Evolutionary conservation across 2,797 vertebrate species (phyloP).

Genomic region (Fistularia commersonii): DNA sequence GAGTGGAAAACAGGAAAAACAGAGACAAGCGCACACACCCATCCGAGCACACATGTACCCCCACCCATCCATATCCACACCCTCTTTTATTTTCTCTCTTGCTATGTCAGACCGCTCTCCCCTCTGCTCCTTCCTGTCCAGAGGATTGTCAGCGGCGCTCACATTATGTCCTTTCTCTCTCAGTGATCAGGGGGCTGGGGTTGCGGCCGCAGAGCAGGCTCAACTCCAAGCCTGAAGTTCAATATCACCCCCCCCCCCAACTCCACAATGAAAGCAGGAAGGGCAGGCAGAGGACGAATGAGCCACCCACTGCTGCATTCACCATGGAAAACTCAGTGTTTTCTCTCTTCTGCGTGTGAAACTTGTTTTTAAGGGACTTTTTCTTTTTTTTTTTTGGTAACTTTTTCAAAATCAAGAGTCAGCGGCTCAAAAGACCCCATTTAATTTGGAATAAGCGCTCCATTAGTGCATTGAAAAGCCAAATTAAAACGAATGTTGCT

Average conservation of each 20-base stretch:
- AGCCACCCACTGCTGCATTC: slow-evolving; percentile 69
- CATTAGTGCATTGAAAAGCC: no score
- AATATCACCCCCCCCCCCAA: slow-evolving; percentile 52
- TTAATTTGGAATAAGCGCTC: slow-evolving; percentile 4
- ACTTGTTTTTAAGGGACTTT: slow-evolving; percentile 10
- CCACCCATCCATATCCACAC: slow-evolving; percentile 38
- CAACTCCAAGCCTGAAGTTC: slow-evolving; percentile 72
- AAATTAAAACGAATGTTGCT: slow-evolving; percentile 20
- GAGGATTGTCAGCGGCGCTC: slow-evolving; percentile 57
- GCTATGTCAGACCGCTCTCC: slow-evolving; percentile 27
- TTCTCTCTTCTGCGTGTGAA: no score
- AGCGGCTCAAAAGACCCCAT: slow-evolving; percentile 1
- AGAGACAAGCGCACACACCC: slow-evolving; percentile 51
- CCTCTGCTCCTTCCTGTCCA: slow-evolving; percentile 57
- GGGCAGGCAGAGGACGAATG: slow-evolving; percentile 68
- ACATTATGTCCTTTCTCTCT: slow-evolving; percentile 54
- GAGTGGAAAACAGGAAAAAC: slow-evolving; percentile 59
- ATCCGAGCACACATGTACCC: slow-evolving; percentile 29
- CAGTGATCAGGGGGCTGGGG: slow-evolving; percentile 45
- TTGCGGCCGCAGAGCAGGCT: slow-evolving; percentile 53
- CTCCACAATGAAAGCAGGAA: slow-evolving; percentile 68
- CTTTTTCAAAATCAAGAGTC: slow-evolving; percentile 30
- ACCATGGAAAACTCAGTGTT: slow-evolving; percentile 42
- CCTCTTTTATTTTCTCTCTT: slow-evolving; percentile 9
- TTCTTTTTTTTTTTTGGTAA: slow-evolving; percentile 1